Evolutionary conservation across 2,888 invertebrate genomes (phyloP).

Genomic region (Toxonevra muliebris): DNA sequence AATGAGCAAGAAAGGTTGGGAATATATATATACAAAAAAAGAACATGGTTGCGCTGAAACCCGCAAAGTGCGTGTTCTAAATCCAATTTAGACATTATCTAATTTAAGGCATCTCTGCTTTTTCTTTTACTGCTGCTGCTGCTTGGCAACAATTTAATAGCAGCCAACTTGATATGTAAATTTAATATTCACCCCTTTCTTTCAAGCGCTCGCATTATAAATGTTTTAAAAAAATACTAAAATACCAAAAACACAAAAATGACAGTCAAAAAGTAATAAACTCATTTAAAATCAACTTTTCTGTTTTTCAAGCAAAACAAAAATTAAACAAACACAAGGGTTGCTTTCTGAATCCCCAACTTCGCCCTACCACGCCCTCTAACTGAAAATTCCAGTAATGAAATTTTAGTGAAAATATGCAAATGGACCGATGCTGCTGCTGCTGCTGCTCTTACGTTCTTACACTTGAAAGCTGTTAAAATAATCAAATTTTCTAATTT

Average conservation of each 20-base stretch:
- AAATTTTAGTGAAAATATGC: conserved; percentile 45
- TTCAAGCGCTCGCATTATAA: conserved; percentile 15
- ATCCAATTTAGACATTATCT: conserved; percentile 64
- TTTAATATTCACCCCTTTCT: conserved; percentile 29
- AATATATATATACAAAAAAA: too few species aligned
- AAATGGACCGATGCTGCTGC: conserved; percentile 43
- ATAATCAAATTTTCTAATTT: conserved; percentile 62
- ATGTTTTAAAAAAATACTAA: conserved; percentile 15
- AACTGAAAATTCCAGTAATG: background rate
- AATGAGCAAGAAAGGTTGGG: too few species aligned
- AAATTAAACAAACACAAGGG: conserved; percentile 14
- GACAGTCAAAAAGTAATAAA: conserved; percentile 49
- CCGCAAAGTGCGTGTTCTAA: conserved; percentile 61
- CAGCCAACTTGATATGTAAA: conserved; percentile 1
- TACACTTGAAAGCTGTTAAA: conserved; percentile 43
- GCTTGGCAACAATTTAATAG: background rate
- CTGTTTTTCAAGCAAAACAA: background rate
- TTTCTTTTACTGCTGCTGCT: background rate
- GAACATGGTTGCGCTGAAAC: conserved; percentile 44
- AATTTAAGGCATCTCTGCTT: conserved; percentile 56
- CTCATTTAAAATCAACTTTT: conserved; percentile 51
- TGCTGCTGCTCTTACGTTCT: conserved; percentile 9
- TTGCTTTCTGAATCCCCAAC: conserved; percentile 14
- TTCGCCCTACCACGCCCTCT: conserved; percentile 37
- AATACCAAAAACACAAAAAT: conserved; percentile 18